A percentile compares a stretch with the other conserved stretches of the same genome.
These are phyloP conservation scores for Aporophyla lueneburgensis DNA, from an alignment of 2,888 invertebrate species.

Conservation along the genomic window DNA sequence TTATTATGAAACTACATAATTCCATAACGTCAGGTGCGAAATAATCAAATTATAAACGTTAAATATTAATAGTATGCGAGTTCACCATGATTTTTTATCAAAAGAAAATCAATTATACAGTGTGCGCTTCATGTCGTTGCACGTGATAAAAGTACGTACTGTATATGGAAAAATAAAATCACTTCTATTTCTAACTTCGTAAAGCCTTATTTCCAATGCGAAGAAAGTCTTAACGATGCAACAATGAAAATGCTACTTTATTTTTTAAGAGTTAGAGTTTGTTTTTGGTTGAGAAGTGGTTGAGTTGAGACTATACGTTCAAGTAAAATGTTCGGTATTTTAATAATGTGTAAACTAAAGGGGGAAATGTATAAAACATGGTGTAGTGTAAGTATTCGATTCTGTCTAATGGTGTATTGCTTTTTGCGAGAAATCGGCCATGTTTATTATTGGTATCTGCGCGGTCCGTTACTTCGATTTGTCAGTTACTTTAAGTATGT, in stretches of 20 bases:
- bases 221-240: background rate
- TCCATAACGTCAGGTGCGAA: constrained; percentile 57
- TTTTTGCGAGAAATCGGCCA: constrained; percentile 55
- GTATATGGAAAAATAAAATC: constrained; percentile 27
- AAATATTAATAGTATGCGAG: constrained; percentile 60
- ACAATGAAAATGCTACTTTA: constrained; percentile 39
- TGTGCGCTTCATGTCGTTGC: constrained; percentile 57
- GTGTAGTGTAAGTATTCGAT: constrained; percentile 60
- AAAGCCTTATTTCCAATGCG: constrained; percentile 45
- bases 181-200: constrained; percentile 9
- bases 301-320: constrained; percentile 37
- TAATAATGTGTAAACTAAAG: constrained; percentile 72
- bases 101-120: constrained; percentile 71
- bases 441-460: constrained; percentile 34
- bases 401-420: constrained; percentile 53
- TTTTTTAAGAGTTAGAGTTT: fast-evolving
- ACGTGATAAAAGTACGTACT: constrained; percentile 65
- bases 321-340: constrained; percentile 69
- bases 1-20: constrained; percentile 36
- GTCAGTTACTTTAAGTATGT: constrained; percentile 23
- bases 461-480: constrained; percentile 47
- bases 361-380: constrained; percentile 68
- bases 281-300: constrained; percentile 12
- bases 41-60: constrained; percentile 63
- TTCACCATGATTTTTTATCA: constrained; percentile 67